Evolutionary conservation across 2,113 vertebrate genomes (phyloP).

Genomic region (Pteropus alecto): DNA sequence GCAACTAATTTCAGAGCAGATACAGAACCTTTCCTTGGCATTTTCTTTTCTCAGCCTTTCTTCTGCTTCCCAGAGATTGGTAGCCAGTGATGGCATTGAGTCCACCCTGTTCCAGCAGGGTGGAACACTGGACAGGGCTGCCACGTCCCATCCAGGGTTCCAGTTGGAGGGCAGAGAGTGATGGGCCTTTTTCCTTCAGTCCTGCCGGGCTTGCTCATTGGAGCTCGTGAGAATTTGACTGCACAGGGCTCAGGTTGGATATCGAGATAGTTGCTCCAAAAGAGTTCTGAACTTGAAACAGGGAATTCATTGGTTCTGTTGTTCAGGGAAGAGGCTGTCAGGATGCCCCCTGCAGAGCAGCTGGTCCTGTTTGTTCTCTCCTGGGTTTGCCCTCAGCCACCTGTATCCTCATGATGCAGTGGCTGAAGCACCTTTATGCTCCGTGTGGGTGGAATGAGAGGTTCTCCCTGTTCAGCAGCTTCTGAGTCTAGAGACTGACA

Average conservation of each 20-base stretch:
- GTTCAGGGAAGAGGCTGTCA: background rate
- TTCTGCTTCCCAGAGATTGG: background rate
- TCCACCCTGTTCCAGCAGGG: background rate
- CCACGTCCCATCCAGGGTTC: background rate
- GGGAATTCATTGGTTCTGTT: background rate
- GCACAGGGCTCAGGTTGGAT: background rate
- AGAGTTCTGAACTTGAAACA: background rate
- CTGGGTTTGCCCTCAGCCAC: no score
- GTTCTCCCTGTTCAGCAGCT: background rate
- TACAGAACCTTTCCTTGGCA: background rate
- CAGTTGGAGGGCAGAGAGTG: background rate
- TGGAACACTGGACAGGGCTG: background rate
- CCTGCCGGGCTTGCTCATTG: background rate
- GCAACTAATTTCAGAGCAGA: background rate
- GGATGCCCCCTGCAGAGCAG: background rate
- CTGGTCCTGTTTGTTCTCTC: background rate
- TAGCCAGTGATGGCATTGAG: fast-evolving
- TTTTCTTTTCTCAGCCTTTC: background rate
- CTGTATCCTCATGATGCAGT: background rate
- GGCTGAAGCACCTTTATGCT: background rate
- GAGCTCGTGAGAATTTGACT: background rate
- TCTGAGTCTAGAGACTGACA: background rate
- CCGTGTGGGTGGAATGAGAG: background rate
- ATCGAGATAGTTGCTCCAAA: background rate
- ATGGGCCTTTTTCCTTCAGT: background rate